These are phyloP conservation scores for Nowickia ferox DNA, from an alignment of 2,888 invertebrate species.

Conservation along the genomic window DNA sequence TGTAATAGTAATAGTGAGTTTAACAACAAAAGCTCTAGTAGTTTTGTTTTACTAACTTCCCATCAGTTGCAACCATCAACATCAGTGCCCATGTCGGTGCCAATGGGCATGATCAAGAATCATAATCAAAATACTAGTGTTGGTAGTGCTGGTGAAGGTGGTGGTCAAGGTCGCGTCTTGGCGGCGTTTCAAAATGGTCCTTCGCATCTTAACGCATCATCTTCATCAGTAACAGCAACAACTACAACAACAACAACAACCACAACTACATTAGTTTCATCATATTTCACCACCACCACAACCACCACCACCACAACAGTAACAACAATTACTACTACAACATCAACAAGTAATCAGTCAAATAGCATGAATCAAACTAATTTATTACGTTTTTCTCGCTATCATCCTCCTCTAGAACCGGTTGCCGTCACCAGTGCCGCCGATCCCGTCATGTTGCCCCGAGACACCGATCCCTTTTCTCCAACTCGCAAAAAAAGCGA, in stretches of 20 bases:
- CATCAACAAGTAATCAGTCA: slow-evolving; percentile 51
- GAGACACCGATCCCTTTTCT: slow-evolving; percentile 83
- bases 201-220: slow-evolving; percentile 31
- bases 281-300: slow-evolving; percentile 31
- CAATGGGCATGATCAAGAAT: slow-evolving; percentile 13
- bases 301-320: slow-evolving; percentile 14
- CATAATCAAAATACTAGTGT: slow-evolving; percentile 24
- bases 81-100: not conserved
- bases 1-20: slow-evolving; percentile 28
- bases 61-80: slow-evolving; percentile 41
- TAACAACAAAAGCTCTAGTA: slow-evolving; percentile 36
- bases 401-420: slow-evolving; percentile 74
- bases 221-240: slow-evolving; percentile 19
- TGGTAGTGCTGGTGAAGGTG: slow-evolving; percentile 56
- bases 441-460: slow-evolving; percentile 83
- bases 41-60: slow-evolving; percentile 37
- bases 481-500: slow-evolving; percentile 84
- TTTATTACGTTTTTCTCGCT: slow-evolving; percentile 71
- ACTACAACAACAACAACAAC: slow-evolving; percentile 10
- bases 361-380: slow-evolving; percentile 65
- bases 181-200: slow-evolving; percentile 34
- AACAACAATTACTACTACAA: slow-evolving; percentile 15
- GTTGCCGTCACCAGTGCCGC: slow-evolving; percentile 68
- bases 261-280: slow-evolving; percentile 42
- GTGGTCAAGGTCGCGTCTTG: slow-evolving; percentile 45